A percentile compares a stretch with the other conserved stretches of the same genome.
These are phyloP conservation scores for Paelopatides confundens DNA, from an alignment of 53 echinoderm and acorn worm species.

Conservation along the genomic window DNA sequence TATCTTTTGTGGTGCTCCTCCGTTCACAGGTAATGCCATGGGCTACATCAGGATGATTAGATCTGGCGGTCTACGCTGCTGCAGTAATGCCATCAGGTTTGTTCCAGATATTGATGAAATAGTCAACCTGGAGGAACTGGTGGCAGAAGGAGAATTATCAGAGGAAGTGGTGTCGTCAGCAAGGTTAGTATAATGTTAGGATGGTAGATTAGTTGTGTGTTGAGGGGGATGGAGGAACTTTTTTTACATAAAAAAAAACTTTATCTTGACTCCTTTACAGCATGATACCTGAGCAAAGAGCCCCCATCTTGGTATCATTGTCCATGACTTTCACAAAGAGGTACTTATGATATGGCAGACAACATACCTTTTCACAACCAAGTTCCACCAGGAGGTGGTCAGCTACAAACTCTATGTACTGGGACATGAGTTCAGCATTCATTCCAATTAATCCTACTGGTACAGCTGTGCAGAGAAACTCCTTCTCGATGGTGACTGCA, in stretches of 20 bases:
- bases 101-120: conserved; percentile 97
- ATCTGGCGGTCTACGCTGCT: conserved; percentile 94
- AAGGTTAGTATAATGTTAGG: conserved; percentile 54
- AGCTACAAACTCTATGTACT: conserved; percentile 95
- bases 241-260: too few relatives aligned
- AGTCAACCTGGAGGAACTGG: conserved; percentile 91
- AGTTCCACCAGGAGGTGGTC: conserved; percentile 85
- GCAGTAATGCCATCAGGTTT: conserved; percentile 99
- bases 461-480: conserved; percentile 80
- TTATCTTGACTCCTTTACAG: too few relatives aligned
- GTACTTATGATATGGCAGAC: too few relatives aligned
- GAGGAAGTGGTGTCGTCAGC: conserved; percentile 85
- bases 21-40: conserved; percentile 90
- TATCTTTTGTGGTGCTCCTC: not conserved
- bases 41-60: conserved; percentile 97
- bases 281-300: too few relatives aligned
- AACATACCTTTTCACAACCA: conserved; percentile 70
- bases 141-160: conserved; percentile 81
- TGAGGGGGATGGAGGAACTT: too few relatives aligned
- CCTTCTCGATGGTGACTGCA: conserved; percentile 81
- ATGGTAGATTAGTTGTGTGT: too few relatives aligned
- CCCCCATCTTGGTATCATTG: too few relatives aligned
- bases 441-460: conserved; percentile 87
- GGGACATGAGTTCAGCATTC: conserved; percentile 81
- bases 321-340: too few relatives aligned